Evolutionary conservation across 2,888 invertebrate genomes (phyloP), one percentile per base, ranked within the genome.

Genomic region (Monoplex corrugatus): DNA sequence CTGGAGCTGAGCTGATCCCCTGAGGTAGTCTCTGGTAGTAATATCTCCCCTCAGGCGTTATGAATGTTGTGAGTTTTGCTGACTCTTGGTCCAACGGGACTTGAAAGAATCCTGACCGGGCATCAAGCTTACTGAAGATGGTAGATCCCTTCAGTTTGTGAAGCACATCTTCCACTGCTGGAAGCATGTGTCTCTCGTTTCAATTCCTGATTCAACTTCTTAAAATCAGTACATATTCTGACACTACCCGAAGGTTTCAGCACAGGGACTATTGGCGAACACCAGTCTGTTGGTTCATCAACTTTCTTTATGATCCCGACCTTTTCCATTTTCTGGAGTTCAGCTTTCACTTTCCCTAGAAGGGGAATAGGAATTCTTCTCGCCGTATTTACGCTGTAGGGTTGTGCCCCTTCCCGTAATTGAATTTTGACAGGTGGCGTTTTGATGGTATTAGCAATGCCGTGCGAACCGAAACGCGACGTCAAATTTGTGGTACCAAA

Each of bases 11-110:
- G 0, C 57, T 50, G 40, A 88, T 40, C 32, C 85, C 85, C 2
- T n/a, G n/a, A 8, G 85, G 85, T 6, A 85, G 38, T 28, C n/a
- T 57, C 3, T 57, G 0, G 88, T 63, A 78, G 38, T 3, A 40
- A 32, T 19, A 43, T 28, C 88, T 43, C 10, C 83, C 83, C 23
- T 68, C 63, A 13, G 82, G 83, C 19, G 83, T 88, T 13, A 82
- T 88, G 68, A 88, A 88, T 0, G 88, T 88, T 40, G 88, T 88
- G 8, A 88, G 50, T 43, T 83, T 40, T 10, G 45, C 45, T 10
- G 82, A 45, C 28, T 87, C 78, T 87, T 44, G 19, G 23, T 78
- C 44, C 45, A 82, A 32, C 5, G 44, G 82, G 0, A 82, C 8
- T 16, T 82, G 44, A 19, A 19, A 82, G 38, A 82, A 82, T 10